Conservation (phyloP, 2,888 invertebrate species). For the Lycocerus yunnanus region DNA sequence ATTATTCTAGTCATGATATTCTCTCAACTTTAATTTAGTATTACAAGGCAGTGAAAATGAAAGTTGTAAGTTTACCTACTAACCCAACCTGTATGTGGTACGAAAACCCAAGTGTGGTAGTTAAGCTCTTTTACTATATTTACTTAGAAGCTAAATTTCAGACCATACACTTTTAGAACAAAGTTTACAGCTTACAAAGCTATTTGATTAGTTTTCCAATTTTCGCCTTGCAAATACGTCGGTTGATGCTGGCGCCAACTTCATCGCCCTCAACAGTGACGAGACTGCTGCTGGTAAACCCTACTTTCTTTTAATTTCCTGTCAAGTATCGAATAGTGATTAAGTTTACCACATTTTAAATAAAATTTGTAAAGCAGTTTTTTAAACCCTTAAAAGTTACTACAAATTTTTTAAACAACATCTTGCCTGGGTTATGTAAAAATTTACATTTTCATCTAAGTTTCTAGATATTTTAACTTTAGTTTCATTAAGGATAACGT, state of each 20-base stretch:
- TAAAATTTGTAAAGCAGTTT: not conserved
- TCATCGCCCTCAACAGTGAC: conserved; percentile 14
- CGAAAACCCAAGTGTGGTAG: not conserved
- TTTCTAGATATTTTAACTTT: not conserved
- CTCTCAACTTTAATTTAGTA: not conserved
- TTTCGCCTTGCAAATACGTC: conserved; percentile 22
- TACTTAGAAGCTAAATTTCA: not conserved
- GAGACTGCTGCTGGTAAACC: conserved; percentile 10
- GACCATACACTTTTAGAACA: not conserved
- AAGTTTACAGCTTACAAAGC: conserved; percentile 7
- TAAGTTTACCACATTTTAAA: conserved; percentile 3
- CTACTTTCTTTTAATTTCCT: conserved; percentile 25
- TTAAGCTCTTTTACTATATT: not conserved
- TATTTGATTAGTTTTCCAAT: conserved; percentile 27
- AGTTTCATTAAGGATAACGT: not conserved
- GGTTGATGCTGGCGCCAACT: conserved; percentile 24
- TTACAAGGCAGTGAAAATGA: not conserved
- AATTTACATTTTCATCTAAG: not conserved
- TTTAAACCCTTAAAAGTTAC: not conserved
- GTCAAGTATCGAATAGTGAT: conserved; percentile 21
- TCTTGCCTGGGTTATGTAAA: not conserved
- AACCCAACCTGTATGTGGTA: not conserved
- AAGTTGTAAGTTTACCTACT: not conserved
- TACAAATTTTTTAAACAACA: not conserved
- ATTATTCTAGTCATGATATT: not conserved